Evolutionary conservation across 2,888 invertebrate genomes (phyloP).

Genomic region (Nematopogon swammerdamellus): DNA sequence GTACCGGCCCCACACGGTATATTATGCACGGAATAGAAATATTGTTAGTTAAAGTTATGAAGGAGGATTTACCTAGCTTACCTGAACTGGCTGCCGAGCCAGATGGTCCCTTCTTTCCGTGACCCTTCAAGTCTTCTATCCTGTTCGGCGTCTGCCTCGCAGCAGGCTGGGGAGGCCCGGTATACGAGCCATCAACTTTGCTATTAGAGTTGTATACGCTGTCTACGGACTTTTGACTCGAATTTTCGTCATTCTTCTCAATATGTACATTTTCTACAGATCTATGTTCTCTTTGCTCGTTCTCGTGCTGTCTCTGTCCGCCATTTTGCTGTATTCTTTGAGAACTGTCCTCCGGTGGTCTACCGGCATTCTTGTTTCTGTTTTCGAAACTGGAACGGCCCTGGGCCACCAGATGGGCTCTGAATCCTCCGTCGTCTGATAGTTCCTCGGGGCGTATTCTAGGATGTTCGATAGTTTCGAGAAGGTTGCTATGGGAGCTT

Average conservation of each 20-base stretch:
- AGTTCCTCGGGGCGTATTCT: conserved; percentile 34
- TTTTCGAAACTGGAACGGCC: conserved; percentile 41
- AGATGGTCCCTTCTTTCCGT: conserved; percentile 40
- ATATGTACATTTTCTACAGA: conserved; percentile 5
- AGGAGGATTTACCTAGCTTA: conserved; percentile 13
- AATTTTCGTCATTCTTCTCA: conserved; percentile 38
- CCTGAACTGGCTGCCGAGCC: conserved; percentile 64
- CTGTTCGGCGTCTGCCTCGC: conserved; percentile 43
- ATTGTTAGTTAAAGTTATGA: too few species aligned
- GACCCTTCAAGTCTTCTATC: conserved; percentile 46
- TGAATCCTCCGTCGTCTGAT: conserved; percentile 62
- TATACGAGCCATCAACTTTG: conserved; percentile 30
- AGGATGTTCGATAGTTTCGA: conserved; percentile 39
- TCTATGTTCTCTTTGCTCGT: conserved; percentile 4
- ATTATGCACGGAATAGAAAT: too few species aligned
- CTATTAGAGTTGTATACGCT: conserved; percentile 58
- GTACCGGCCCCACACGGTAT: too few species aligned
- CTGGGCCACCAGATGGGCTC: conserved; percentile 39
- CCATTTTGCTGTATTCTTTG: conserved; percentile 27
- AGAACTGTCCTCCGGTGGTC: conserved; percentile 30
- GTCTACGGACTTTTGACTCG: conserved; percentile 49
- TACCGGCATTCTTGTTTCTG: conserved; percentile 40
- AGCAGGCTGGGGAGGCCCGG: conserved; percentile 40
- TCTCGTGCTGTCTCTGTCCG: conserved; percentile 14
- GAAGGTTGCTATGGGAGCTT: conserved; percentile 60